A percentile compares a stretch with the other conserved stretches of the same genome.
Conservation (phyloP, 1,140 invertebrate genomes). For the Belonocnema kinseyi region DNA sequence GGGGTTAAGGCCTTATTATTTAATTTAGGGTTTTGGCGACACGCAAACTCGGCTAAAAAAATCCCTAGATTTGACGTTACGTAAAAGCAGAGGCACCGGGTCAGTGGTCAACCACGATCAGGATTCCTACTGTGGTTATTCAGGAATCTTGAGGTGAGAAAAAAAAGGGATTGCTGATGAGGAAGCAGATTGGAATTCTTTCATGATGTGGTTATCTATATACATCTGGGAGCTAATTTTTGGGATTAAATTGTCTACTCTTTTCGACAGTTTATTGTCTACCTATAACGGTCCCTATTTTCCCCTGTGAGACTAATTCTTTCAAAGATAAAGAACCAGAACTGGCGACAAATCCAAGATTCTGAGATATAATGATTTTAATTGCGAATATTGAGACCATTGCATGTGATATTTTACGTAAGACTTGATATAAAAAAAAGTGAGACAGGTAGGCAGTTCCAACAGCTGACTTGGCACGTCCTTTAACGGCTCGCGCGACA, state of each 20-base stretch:
- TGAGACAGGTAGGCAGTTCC: slow-evolving; percentile 50
- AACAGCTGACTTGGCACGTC: slow-evolving; percentile 71
- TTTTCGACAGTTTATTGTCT: too few species aligned
- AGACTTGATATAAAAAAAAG: slow-evolving; percentile 37
- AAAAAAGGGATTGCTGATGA: slow-evolving; percentile 35
- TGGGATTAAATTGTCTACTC: too few species aligned
- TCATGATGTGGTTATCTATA: not conserved
- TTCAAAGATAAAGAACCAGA: too few species aligned
- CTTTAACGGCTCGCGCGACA: slow-evolving; percentile 68
- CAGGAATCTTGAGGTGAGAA: slow-evolving; percentile 11
- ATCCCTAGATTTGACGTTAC: slow-evolving; percentile 12
- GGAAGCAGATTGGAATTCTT: slow-evolving; percentile 5
- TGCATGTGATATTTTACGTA: slow-evolving; percentile 48
- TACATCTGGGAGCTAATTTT: too few species aligned
- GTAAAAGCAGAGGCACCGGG: slow-evolving; percentile 10
- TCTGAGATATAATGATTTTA: not conserved
- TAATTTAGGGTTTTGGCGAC: too few species aligned
- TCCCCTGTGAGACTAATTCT: too few species aligned
- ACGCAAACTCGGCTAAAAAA: too few species aligned
- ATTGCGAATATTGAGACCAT: not conserved
- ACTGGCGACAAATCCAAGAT: not conserved
- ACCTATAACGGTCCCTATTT: too few species aligned
- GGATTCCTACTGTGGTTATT: not conserved
- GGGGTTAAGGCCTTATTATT: too few species aligned
- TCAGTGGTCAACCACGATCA: slow-evolving; percentile 17